A percentile compares a stretch with the other conserved stretches of the same genome.
phyloP scores from a whole-genome alignment of 37 sponge, comb jelly and placozoan genomes.

The Ephydatia muelleri region DNA sequence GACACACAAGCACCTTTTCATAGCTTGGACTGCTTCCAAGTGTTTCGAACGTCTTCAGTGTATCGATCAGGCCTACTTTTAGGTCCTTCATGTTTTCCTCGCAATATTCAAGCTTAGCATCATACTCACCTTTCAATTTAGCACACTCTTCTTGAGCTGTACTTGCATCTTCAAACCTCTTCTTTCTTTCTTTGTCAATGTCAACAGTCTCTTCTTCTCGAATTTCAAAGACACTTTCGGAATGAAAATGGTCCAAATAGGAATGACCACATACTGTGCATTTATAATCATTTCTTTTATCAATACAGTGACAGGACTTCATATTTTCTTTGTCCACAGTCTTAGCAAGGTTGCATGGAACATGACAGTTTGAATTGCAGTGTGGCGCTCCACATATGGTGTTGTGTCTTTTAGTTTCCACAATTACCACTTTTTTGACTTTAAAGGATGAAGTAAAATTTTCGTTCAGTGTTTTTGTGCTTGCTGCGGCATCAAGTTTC shows the following conservation, averaged over 20 bases:
- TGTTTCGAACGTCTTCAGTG: slow-evolving; percentile 24
- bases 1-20: slow-evolving; percentile 24
- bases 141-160: slow-evolving; percentile 12
- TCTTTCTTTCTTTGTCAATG: slow-evolving; percentile 17
- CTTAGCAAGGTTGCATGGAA: too few relatives aligned
- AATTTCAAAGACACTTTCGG: neutral
- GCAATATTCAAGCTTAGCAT: neutral
- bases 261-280: too few relatives aligned
- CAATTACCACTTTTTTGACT: neutral
- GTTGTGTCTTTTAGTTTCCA: too few relatives aligned
- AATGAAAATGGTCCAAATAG: too few relatives aligned
- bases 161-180: slow-evolving; percentile 25
- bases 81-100: slow-evolving; percentile 15
- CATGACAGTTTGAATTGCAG: too few relatives aligned
- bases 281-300: neutral
- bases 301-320: slow-evolving; percentile 26
- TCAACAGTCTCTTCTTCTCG: neutral
- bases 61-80: neutral
- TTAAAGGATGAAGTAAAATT: too few relatives aligned
- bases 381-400: too few relatives aligned
- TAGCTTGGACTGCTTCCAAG: too few relatives aligned
- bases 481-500: slow-evolving; percentile 12
- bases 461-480: neutral
- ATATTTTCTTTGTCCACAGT: slow-evolving; percentile 18
- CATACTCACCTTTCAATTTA: neutral